A percentile compares a stretch with the other conserved stretches of the same genome.
Evolutionary conservation across 2,797 vertebrate species (phyloP).

Genomic region (Babyrousa celebensis): DNA sequence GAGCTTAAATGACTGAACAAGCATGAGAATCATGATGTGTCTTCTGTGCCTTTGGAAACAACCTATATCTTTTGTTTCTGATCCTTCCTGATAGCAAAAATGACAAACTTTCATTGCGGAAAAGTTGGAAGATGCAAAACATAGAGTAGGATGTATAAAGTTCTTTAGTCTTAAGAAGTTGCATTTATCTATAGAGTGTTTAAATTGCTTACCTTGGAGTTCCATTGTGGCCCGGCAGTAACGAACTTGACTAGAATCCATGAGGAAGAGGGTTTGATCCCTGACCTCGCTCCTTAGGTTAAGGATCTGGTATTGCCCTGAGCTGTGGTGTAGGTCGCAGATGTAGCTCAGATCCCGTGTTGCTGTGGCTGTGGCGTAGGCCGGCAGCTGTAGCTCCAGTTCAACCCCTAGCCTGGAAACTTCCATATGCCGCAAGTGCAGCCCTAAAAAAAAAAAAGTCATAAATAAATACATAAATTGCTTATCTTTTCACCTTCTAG

Average conservation of each 20-base stretch:
- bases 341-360: too few species aligned
- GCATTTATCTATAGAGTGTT: neutral
- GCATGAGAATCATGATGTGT: neutral
- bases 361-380: too few species aligned
- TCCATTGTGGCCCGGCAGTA: too few species aligned
- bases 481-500: slow-evolving; percentile 89
- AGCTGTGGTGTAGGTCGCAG: too few species aligned
- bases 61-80: slow-evolving; percentile 19
- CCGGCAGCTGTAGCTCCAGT: too few species aligned
- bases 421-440: too few species aligned
- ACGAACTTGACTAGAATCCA: too few species aligned
- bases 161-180: slow-evolving; percentile 25
- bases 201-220: neutral
- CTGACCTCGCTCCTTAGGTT: too few species aligned
- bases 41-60: slow-evolving; percentile 49
- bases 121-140: neutral
- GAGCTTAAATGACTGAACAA: neutral
- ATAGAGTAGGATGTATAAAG: neutral
- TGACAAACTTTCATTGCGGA: neutral
- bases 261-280: too few species aligned
- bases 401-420: too few species aligned
- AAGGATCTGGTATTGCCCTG: too few species aligned
- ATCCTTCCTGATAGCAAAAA: slow-evolving; percentile 43
- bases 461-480: neutral
- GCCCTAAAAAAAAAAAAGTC: too few species aligned